These are phyloP conservation scores for Neodiprion pinetum DNA, from an alignment of 1,140 invertebrate species.

Conservation along the genomic window DNA sequence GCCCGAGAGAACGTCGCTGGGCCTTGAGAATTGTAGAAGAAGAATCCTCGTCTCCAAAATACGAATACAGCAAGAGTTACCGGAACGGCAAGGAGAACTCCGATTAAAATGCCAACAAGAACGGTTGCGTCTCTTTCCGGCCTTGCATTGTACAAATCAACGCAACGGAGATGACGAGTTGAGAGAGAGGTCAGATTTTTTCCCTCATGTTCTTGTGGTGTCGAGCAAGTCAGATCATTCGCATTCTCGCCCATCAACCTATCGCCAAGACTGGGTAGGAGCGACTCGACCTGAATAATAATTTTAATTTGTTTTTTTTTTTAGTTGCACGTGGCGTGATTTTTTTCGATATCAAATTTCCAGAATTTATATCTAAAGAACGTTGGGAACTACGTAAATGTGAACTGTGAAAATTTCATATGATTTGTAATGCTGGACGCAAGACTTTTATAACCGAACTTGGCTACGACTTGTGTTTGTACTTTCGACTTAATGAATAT, in stretches of 20 bases:
- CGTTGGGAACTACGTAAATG: too few species aligned
- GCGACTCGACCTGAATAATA: conserved; percentile 53
- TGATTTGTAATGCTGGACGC: too few species aligned
- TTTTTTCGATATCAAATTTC: too few species aligned
- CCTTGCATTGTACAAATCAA: conserved; percentile 66
- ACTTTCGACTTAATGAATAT: too few species aligned
- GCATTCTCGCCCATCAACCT: conserved; percentile 43
- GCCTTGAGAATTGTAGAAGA: conserved; percentile 58
- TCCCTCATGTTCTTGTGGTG: conserved; percentile 43
- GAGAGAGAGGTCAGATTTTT: conserved; percentile 41
- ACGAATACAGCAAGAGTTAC: conserved; percentile 66
- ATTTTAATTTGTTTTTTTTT: conserved; percentile 4
- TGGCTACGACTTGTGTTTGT: too few species aligned
- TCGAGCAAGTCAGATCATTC: conserved; percentile 36
- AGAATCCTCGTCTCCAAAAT: conserved; percentile 69
- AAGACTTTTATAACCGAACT: too few species aligned
- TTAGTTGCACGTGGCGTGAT: background rate
- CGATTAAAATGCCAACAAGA: conserved; percentile 72
- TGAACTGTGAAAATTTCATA: too few species aligned
- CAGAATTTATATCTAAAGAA: too few species aligned
- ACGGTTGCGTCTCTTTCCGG: conserved; percentile 72
- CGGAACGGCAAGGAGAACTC: conserved; percentile 71
- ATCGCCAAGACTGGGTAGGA: conserved; percentile 65
- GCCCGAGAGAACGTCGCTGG: conserved; percentile 70
- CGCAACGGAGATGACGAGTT: conserved; percentile 64